phyloP scores from a whole-genome alignment of 2,888 invertebrate species.

The Caenorhabditis uteleia region DNA sequence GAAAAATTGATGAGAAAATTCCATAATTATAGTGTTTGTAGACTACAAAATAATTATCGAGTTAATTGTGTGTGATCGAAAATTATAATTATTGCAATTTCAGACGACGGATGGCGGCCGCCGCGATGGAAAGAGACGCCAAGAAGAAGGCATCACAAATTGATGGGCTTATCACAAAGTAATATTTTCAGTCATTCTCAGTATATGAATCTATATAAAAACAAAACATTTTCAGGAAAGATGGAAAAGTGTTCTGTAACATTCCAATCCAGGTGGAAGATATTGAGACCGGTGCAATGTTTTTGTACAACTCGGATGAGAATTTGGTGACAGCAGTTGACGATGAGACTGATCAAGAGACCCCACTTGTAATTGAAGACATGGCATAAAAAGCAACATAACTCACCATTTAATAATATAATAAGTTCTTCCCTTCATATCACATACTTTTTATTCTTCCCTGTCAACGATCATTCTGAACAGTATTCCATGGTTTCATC shows the following conservation, averaged over 20 bases:
- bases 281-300: conserved; percentile 41
- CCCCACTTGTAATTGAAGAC: conserved; percentile 17
- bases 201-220: background rate
- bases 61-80: background rate
- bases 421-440: conserved; percentile 18
- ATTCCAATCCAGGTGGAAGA: conserved; percentile 42
- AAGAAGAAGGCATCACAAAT: conserved; percentile 32
- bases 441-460: too few relatives aligned
- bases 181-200: too few relatives aligned
- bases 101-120: conserved; percentile 37
- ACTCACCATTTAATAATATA: too few relatives aligned
- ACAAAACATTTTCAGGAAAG: conserved; percentile 19
- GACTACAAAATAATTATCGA: too few relatives aligned
- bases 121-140: conserved; percentile 28
- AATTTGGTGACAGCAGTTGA: conserved; percentile 7
- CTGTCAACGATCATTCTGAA: conserved; percentile 11
- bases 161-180: conserved; percentile 38
- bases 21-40: too few relatives aligned
- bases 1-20: too few relatives aligned
- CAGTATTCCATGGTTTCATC: too few relatives aligned
- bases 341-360: conserved; percentile 9
- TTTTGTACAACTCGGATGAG: conserved; percentile 40
- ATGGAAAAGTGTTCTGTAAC: conserved; percentile 38
- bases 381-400: conserved; percentile 5
- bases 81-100: too few relatives aligned